Evolutionary conservation across 2,888 invertebrate genomes (phyloP).

Genomic region (Trissolcus japonicus): DNA sequence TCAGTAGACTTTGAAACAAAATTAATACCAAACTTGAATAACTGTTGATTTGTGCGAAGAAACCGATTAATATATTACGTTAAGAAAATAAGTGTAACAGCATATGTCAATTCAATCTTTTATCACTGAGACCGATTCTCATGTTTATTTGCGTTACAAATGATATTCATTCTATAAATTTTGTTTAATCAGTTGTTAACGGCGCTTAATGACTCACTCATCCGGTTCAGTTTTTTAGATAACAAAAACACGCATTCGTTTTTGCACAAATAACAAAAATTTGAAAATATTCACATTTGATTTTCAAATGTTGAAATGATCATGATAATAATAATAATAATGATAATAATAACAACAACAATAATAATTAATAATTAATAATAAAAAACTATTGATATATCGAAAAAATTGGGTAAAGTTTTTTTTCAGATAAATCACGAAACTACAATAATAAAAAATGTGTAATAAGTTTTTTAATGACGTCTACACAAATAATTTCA

Average conservation of each 20-base stretch:
- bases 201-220: slow-evolving; percentile 45
- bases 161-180: slow-evolving; percentile 52
- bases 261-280: slow-evolving; percentile 20
- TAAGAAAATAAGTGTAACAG: slow-evolving; percentile 26
- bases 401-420: not conserved
- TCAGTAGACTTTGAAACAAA: too few relatives aligned
- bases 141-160: slow-evolving; percentile 47
- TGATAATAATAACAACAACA: not conserved
- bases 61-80: slow-evolving; percentile 24
- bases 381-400: too few relatives aligned
- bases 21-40: not conserved
- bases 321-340: too few relatives aligned
- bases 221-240: slow-evolving; percentile 46
- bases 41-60: not conserved
- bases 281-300: not conserved
- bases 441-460: not conserved
- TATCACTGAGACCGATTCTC: slow-evolving; percentile 32
- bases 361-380: not conserved
- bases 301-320: too few relatives aligned
- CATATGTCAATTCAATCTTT: slow-evolving; percentile 33
- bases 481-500: not conserved
- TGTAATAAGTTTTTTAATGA: slow-evolving; percentile 8
- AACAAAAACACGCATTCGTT: slow-evolving; percentile 33
- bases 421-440: not conserved
- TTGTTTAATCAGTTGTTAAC: slow-evolving; percentile 56